These are phyloP conservation scores for Caenorhabditis elegans DNA, from an alignment of 1,140 invertebrate genomes.

Conservation along the genomic window WBcel235 BX284602.5:7510001-7510500, in stretches of 20 bases:
- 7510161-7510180: not conserved
- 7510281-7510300: conserved; percentile 10
- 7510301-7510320: not conserved
- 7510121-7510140: conserved; percentile 23
- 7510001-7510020: conserved; percentile 5
- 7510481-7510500: no score
- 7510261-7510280: not conserved
- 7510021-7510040: not conserved
- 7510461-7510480: no score
- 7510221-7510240: not conserved
- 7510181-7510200: not conserved
- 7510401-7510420: no score
- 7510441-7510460: no score
- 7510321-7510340: not conserved
- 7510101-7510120: not conserved
- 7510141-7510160: conserved; percentile 8
- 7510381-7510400: no score
- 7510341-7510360: no score
- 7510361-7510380: no score
- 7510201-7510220: not conserved
- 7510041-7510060: not conserved
- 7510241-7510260: not conserved
- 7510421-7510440: no score
- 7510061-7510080: not conserved
- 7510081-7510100: not conserved